A percentile compares a stretch with the other conserved stretches of the same genome.
Evolutionary conservation across 2,888 invertebrate species (phyloP).

Genomic region (Antitype chi): DNA sequence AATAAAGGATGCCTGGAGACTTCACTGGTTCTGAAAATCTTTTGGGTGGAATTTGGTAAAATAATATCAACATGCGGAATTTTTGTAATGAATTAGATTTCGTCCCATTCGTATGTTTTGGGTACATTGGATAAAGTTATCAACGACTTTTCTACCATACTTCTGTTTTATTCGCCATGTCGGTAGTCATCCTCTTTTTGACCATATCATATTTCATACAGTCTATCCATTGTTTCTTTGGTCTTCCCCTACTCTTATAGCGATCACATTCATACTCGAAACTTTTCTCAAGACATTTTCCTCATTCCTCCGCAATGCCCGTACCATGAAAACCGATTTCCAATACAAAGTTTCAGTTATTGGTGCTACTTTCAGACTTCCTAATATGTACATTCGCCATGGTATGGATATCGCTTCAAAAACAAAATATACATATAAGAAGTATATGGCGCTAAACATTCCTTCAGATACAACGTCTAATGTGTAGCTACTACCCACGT

Average conservation of each 20-base stretch:
- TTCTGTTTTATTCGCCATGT: too few relatives aligned
- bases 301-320: background rate
- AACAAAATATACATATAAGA: background rate
- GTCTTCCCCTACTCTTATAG: too few relatives aligned
- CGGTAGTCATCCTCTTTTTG: too few relatives aligned
- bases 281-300: background rate
- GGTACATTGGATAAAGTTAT: too few relatives aligned
- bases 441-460: background rate
- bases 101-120: background rate
- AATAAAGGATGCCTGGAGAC: conserved; percentile 5
- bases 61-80: background rate
- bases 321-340: background rate
- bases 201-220: background rate
- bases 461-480: background rate
- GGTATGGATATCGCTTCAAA: background rate
- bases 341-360: background rate
- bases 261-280: too few relatives aligned
- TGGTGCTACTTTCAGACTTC: background rate
- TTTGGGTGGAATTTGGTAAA: conserved; percentile 1
- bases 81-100: background rate
- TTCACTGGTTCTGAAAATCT: background rate
- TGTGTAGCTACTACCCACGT: conserved; percentile 6
- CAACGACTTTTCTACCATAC: too few relatives aligned
- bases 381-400: background rate
- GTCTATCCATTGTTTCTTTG: background rate